Conservation (phyloP, 2,797 vertebrate species). For the Catharus ustulatus region DNA sequence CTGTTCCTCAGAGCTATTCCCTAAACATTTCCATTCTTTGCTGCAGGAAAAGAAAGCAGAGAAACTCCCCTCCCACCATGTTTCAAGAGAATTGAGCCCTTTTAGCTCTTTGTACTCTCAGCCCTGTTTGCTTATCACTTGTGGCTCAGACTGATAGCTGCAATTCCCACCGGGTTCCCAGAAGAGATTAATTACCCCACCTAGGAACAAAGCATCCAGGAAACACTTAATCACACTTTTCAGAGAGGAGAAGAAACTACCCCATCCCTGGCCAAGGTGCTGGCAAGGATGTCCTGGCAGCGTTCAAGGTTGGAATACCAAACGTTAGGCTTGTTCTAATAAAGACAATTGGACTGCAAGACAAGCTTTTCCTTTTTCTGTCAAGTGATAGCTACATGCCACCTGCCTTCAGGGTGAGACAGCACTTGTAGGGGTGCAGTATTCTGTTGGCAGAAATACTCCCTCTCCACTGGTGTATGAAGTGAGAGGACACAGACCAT, state of each 20-base stretch:
- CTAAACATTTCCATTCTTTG: constrained; percentile 2
- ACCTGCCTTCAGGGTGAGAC: not conserved
- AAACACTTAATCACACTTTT: constrained; percentile 5
- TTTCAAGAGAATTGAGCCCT: constrained; percentile 31
- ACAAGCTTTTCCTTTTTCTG: not conserved
- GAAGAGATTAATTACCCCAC: constrained; percentile 25
- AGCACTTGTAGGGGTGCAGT: not conserved
- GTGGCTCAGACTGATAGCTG: constrained; percentile 6
- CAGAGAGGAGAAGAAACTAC: not conserved
- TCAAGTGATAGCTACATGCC: not conserved
- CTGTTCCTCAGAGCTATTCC: constrained; percentile 23
- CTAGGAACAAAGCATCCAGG: constrained; percentile 7
- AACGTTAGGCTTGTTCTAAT: not conserved
- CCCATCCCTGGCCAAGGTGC: not conserved
- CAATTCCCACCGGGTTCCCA: not conserved
- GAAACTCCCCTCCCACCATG: not conserved
- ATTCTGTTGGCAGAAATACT: constrained; percentile 2
- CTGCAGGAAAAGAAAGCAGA: not conserved
- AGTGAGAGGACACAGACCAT: not conserved
- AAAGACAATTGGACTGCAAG: not conserved
- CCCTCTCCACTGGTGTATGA: not conserved
- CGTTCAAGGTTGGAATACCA: not conserved
- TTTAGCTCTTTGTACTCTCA: constrained; percentile 9
- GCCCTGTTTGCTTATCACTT: constrained; percentile 43
- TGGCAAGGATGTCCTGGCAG: not conserved